These are phyloP conservation scores for Cerastis leucographa DNA, from an alignment of 2,888 invertebrate species.

Conservation along the genomic window DNA sequence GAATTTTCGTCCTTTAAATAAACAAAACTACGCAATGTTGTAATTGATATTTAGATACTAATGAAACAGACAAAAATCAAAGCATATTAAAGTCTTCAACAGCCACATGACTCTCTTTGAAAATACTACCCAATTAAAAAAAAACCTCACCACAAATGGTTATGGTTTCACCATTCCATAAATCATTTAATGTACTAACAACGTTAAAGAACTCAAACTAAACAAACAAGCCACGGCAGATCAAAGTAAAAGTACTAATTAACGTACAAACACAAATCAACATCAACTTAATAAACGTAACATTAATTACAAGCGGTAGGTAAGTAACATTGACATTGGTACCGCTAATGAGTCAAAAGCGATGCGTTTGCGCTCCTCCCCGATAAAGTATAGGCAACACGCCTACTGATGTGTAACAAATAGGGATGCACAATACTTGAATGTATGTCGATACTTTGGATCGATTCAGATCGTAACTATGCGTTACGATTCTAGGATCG, in stretches of 20 bases:
- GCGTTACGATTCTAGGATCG: neutral
- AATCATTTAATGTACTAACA: conserved; percentile 13
- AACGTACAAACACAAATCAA: conserved; percentile 60
- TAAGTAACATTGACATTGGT: conserved; percentile 81
- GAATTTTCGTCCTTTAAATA: conserved; percentile 1
- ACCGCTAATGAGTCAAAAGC: conserved; percentile 73
- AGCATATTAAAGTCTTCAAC: neutral
- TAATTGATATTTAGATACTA: neutral
- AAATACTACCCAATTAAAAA: conserved; percentile 1
- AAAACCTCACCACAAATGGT: neutral
- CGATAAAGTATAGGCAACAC: conserved; percentile 44
- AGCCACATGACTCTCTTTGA: neutral
- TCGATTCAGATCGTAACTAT: neutral
- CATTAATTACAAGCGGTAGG: conserved; percentile 62
- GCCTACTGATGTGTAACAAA: conserved; percentile 51
- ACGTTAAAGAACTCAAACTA: conserved; percentile 2
- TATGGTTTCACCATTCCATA: neutral
- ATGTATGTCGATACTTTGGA: neutral
- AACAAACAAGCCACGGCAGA: conserved; percentile 56
- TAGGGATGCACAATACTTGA: neutral
- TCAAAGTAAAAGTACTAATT: conserved; percentile 61
- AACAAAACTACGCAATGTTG: neutral
- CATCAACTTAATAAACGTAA: conserved; percentile 66
- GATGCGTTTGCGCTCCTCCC: conserved; percentile 51
- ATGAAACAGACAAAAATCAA: neutral